Conservation (phyloP, 2,113 vertebrate genomes). For the Nansenia antarctica region DNA sequence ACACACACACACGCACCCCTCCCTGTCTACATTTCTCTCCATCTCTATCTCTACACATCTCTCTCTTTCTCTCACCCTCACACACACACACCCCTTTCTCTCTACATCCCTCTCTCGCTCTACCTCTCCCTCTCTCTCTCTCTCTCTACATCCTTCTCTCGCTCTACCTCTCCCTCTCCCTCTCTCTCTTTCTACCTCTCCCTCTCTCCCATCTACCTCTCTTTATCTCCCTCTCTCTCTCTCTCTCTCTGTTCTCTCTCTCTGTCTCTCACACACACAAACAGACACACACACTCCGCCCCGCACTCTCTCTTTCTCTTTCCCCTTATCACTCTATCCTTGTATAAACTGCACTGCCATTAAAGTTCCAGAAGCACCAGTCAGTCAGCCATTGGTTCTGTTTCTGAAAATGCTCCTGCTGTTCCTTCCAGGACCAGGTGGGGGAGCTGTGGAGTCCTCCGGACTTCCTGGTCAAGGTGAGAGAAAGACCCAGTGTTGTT, state of each 20-base stretch:
- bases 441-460: conserved; percentile 73
- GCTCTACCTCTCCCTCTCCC: too few species aligned
- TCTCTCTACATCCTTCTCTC: neutral
- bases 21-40: neutral
- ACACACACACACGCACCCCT: too few species aligned
- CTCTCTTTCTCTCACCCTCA: too few species aligned
- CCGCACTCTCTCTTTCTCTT: neutral
- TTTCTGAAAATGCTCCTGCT: neutral
- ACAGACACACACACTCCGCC: too few species aligned
- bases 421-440: conserved; percentile 77
- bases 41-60: neutral
- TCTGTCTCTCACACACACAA: neutral
- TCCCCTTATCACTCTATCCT: neutral
- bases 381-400: too few species aligned
- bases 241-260: neutral
- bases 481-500: conserved; percentile 62
- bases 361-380: too few species aligned
- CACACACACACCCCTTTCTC: too few species aligned
- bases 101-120: neutral
- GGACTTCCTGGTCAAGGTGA: conserved; percentile 69
- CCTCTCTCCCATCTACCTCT: neutral
- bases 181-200: too few species aligned
- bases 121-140: too few species aligned
- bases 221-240: neutral
- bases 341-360: neutral